Conservation (phyloP, 2,797 vertebrate genomes). For the Chelon auratus region DNA sequence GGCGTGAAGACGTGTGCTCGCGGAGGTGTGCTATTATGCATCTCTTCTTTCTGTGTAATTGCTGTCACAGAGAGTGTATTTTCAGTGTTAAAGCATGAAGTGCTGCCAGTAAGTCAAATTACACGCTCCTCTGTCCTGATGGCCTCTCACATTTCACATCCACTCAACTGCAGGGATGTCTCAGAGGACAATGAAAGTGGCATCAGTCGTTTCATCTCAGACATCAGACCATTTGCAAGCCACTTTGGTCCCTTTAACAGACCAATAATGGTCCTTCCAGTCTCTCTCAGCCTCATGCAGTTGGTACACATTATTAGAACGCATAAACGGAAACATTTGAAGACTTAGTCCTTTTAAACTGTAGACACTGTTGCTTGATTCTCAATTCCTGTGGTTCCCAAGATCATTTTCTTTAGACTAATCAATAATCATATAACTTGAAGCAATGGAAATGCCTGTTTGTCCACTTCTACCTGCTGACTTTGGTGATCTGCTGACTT, state of each 20-base stretch:
- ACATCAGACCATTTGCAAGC: conserved; percentile 36
- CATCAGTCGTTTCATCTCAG: conserved; percentile 33
- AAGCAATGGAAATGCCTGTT: no score
- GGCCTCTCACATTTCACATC: conserved; percentile 50
- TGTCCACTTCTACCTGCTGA: no score
- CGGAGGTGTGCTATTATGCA: not conserved
- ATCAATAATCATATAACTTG: no score
- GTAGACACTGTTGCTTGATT: not conserved
- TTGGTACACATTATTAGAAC: not conserved
- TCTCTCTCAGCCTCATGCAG: not conserved
- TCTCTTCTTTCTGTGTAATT: conserved; percentile 18
- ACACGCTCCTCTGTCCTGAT: not conserved
- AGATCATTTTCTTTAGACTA: no score
- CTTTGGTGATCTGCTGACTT: no score
- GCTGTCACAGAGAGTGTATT: conserved; percentile 12
- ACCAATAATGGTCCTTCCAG: not conserved
- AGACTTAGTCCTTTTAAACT: not conserved
- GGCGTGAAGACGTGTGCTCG: not conserved
- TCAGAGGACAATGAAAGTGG: conserved; percentile 29
- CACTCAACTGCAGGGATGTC: conserved; percentile 41
- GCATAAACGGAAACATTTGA: no score
- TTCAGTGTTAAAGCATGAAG: conserved; percentile 10
- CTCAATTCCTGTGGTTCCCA: no score
- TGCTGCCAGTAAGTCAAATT: conserved; percentile 43
- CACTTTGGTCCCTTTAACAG: conserved; percentile 16